Evolutionary conservation across 2,888 invertebrate genomes (phyloP), one percentile per base, ranked within the genome.

Genomic region (Caenorhabditis uteleia): DNA sequence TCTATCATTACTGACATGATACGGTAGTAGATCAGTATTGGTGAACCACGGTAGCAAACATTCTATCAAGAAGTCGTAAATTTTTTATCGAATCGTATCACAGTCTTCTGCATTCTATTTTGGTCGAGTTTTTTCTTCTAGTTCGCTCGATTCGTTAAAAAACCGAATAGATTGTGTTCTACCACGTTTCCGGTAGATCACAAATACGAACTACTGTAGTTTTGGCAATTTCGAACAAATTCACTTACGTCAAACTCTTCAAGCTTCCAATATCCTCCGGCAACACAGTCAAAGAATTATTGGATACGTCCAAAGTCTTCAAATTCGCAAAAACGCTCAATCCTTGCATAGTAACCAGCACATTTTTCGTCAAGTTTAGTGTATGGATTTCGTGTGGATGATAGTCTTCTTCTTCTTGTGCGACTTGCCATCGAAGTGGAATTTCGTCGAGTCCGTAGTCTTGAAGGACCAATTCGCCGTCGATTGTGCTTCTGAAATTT

Each of bases 261-360:
- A 93, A 89, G 71, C 88, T 86, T 58, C 89, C 87, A 50, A 97
- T 87, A 61, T 91, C 88, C 75, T 92, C 90, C 12, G 93, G 91
- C 44, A 97, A 85, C 62, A 86, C 85, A 10, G 88, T 89, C 60
- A 95, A 85, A 46, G 89, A 89, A 84, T 94, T 95, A 81, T 90
- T 90, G 83, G 93, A 93, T 21, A 73, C 70, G 51, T 75, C 79
- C 64, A 64, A 58, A 49, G 57, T 56, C 14, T 61, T 49, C 27
- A 76, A 59, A 47, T 72, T 74, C 1, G 31, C 29, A 43, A 76
- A 76, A 16, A 51, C 56, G 1, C 40, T 10, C 5, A 76, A 25
- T 8, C 66, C 70, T 14, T 49, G 21, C 5, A 74, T 25, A 1
- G 54, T 31, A 4, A 69, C 33, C 34, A 74, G 64, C 8, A 56